Conservation (phyloP, 2,888 invertebrate species). For the Trileptium ribeirensis region DNA sequence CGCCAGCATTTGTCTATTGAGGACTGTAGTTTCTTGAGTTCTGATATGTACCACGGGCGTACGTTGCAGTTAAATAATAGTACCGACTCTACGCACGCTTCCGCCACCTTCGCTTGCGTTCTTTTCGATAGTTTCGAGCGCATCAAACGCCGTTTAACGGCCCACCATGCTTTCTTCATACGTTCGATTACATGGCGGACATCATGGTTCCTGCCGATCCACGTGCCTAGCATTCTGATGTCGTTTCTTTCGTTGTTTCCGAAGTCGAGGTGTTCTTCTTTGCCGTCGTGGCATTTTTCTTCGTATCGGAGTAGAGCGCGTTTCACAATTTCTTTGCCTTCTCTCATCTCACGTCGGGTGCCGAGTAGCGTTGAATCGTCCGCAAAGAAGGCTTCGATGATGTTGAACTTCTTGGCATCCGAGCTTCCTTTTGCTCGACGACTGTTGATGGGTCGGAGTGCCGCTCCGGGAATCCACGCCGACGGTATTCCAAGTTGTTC, state of each 20-base stretch:
- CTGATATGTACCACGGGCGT: neutral
- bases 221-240: neutral
- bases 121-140: neutral
- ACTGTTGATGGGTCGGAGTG: neutral
- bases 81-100: neutral
- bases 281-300: neutral
- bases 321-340: neutral
- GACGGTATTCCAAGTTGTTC: neutral
- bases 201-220: constrained; percentile 7
- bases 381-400: neutral
- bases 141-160: neutral
- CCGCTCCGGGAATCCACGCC: neutral
- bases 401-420: neutral
- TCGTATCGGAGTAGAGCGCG: neutral
- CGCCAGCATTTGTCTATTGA: neutral
- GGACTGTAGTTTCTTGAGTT: neutral
- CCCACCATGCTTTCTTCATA: neutral
- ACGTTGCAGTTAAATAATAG: constrained; percentile 3
- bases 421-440: neutral
- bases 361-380: neutral
- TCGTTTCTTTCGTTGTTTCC: neutral
- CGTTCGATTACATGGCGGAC: neutral
- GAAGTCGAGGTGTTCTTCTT: constrained; percentile 2
- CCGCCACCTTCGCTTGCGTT: neutral
- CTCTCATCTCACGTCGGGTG: neutral